A percentile compares a stretch with the other conserved stretches of the same genome.
Conservation (phyloP, 2,888 invertebrate species). For the Rhaphigaster nebulosa region DNA sequence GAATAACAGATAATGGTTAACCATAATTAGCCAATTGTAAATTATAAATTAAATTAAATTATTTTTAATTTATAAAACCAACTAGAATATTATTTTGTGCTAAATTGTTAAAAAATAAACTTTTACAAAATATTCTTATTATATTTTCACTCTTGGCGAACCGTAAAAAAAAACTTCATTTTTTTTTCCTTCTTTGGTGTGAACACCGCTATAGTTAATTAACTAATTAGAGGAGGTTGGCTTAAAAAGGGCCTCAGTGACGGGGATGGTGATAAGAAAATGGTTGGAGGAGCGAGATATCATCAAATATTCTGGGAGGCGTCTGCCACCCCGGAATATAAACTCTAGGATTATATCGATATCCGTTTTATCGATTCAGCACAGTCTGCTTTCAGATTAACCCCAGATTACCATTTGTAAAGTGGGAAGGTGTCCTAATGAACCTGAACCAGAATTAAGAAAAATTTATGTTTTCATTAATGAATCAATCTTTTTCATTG, state of each 20-base stretch:
- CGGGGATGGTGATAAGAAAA: conserved; percentile 14
- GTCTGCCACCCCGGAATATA: neutral
- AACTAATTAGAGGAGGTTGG: neutral
- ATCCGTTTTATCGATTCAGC: neutral
- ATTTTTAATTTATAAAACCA: too few species aligned
- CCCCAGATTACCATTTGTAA: neutral
- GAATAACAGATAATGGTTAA: too few species aligned
- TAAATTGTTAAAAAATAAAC: too few species aligned
- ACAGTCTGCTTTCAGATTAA: neutral
- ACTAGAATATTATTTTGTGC: too few species aligned
- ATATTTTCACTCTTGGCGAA: too few species aligned
- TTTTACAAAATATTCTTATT: too few species aligned
- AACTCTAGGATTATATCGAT: neutral
- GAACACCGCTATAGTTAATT: neutral
- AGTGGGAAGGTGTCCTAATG: too few species aligned
- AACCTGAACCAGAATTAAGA: too few species aligned
- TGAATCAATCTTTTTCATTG: too few species aligned
- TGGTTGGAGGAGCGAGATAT: neutral
- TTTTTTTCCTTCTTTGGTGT: neutral
- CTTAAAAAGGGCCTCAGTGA: neutral
- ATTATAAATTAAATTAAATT: too few species aligned
- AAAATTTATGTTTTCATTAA: too few species aligned
- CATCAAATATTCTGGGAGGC: neutral
- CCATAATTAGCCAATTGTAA: too few species aligned
- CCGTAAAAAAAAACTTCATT: neutral